Evolutionary conservation across 2,888 invertebrate genomes (phyloP).

Genomic region (Icerya purchasi): DNA sequence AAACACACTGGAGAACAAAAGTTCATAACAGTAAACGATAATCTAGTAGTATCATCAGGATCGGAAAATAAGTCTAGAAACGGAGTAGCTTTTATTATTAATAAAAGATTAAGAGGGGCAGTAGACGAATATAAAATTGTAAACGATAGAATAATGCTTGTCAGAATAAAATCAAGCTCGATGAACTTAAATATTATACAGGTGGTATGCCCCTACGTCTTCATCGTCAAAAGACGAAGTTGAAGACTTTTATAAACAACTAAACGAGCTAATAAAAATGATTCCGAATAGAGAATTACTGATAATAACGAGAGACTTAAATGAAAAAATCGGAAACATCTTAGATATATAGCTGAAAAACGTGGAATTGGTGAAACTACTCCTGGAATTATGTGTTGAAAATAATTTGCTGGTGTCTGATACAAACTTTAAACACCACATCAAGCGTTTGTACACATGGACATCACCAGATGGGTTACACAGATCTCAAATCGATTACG

Average conservation of each 20-base stretch:
- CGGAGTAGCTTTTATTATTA: background rate
- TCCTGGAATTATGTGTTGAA: background rate
- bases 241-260: background rate
- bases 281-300: background rate
- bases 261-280: background rate
- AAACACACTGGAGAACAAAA: background rate
- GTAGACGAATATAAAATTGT: background rate
- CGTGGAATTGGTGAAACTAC: background rate
- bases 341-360: background rate
- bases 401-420: background rate
- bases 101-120: background rate
- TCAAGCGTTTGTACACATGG: background rate
- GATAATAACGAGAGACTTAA: background rate
- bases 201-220: background rate
- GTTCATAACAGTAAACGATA: background rate
- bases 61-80: background rate
- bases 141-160: background rate
- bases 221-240: background rate
- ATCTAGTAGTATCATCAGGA: background rate
- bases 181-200: background rate
- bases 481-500: background rate
- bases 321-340: background rate
- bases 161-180: background rate
- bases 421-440: background rate
- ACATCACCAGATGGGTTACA: background rate